Conservation (phyloP, 2,113 vertebrate species). For the Strigops habroptila region DNA sequence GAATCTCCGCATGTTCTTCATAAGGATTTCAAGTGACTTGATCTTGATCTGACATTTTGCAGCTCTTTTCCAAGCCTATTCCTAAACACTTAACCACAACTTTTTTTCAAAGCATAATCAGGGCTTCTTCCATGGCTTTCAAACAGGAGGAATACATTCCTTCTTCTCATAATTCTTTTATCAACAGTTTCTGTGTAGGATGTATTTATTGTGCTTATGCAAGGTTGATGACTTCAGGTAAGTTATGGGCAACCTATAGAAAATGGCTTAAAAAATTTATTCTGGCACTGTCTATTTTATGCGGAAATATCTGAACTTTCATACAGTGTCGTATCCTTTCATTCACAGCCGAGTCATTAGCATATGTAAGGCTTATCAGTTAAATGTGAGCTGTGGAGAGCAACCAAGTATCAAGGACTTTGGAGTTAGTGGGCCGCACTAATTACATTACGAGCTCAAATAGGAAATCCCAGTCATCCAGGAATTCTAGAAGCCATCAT, state of each 20-base stretch:
- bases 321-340: background rate
- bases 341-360: background rate
- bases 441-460: too few relatives aligned
- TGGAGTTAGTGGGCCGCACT: too few relatives aligned
- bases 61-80: background rate
- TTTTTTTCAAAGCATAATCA: background rate
- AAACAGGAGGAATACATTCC: background rate
- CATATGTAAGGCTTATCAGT: rapidly evolving
- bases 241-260: background rate
- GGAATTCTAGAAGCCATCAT: too few relatives aligned
- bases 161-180: background rate
- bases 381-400: background rate
- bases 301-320: background rate
- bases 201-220: background rate
- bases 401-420: background rate
- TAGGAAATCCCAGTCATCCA: too few relatives aligned
- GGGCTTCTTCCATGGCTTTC: background rate
- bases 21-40: background rate
- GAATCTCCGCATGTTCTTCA: background rate
- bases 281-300: background rate
- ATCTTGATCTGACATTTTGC: background rate
- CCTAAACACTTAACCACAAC: background rate
- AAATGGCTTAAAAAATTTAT: background rate
- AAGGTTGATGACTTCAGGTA: background rate
- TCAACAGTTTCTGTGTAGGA: background rate